Evolutionary conservation across 2,113 vertebrate species (phyloP).

Genomic region (Butorides virescens): DNA sequence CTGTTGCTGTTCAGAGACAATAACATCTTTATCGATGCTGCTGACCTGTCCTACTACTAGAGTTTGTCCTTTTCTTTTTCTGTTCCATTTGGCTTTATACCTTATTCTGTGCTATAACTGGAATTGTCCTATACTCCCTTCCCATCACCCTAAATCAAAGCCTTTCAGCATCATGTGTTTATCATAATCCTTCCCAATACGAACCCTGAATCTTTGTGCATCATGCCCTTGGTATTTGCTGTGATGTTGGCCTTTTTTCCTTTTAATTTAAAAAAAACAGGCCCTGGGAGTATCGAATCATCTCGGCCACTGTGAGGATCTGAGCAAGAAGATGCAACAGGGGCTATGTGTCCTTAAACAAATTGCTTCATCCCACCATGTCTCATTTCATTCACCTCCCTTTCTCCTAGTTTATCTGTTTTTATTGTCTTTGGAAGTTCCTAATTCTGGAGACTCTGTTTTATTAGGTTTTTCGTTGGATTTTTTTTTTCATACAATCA

Average conservation of each 20-base stretch:
- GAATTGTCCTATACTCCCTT: background rate
- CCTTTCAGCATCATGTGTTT: background rate
- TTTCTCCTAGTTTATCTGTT: background rate
- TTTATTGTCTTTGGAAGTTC: background rate
- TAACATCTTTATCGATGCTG: background rate
- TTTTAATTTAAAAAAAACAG: background rate
- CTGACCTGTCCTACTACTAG: background rate
- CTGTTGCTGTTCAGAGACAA: background rate
- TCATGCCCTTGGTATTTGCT: background rate
- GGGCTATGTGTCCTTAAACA: background rate
- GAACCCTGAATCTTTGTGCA: background rate
- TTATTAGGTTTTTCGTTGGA: background rate
- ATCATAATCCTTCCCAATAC: background rate
- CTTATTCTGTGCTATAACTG: background rate
- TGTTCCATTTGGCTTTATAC: rapidly evolving
- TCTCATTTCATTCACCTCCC: background rate
- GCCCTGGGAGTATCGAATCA: background rate
- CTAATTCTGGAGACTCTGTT: background rate
- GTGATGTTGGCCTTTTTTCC: background rate
- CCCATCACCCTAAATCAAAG: background rate
- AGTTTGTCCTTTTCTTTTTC: background rate
- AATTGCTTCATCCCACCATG: background rate
- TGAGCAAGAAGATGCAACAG: background rate
- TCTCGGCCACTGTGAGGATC: background rate
- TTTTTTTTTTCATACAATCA: background rate